Percentiles rank a stretch among this genome's conserved stretches.
Conservation (phyloP, 2,888 invertebrate genomes). For the Catocala sponsa region DNA sequence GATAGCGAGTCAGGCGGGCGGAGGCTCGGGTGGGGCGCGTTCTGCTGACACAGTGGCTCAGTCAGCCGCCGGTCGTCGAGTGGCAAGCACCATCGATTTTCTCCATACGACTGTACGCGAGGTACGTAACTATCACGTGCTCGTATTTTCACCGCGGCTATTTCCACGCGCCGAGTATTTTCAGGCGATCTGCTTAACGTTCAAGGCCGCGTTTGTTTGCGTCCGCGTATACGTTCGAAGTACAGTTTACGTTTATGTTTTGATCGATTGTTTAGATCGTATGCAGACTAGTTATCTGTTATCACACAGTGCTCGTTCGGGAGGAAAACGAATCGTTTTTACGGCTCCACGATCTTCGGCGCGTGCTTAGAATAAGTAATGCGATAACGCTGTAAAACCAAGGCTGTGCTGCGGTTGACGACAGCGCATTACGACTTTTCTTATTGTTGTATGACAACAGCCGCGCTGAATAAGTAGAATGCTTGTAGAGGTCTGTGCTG, state of each 20-base stretch:
- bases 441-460: conserved; percentile 38
- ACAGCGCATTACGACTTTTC: conserved; percentile 42
- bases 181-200: conserved; percentile 83
- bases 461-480: conserved; percentile 44
- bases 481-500: conserved; percentile 31
- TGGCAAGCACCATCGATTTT: conserved; percentile 87
- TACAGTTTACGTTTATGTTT: conserved; percentile 67
- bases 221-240: conserved; percentile 69
- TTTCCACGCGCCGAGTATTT: conserved; percentile 84
- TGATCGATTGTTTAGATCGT: conserved; percentile 65
- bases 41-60: conserved; percentile 89
- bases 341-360: conserved; percentile 68
- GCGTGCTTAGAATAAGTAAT: conserved; percentile 71
- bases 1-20: conserved; percentile 77
- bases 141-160: conserved; percentile 83
- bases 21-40: conserved; percentile 84
- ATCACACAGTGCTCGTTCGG: conserved; percentile 57
- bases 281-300: conserved; percentile 59
- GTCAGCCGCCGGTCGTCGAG: conserved; percentile 86
- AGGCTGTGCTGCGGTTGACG: conserved; percentile 55
- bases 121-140: conserved; percentile 86
- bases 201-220: conserved; percentile 86
- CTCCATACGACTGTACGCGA: conserved; percentile 80
- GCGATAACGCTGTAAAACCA: conserved; percentile 67
- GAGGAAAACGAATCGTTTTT: conserved; percentile 77